Conservation (phyloP, 23 tunicate species). For the Botrylloides violaceus region DNA sequence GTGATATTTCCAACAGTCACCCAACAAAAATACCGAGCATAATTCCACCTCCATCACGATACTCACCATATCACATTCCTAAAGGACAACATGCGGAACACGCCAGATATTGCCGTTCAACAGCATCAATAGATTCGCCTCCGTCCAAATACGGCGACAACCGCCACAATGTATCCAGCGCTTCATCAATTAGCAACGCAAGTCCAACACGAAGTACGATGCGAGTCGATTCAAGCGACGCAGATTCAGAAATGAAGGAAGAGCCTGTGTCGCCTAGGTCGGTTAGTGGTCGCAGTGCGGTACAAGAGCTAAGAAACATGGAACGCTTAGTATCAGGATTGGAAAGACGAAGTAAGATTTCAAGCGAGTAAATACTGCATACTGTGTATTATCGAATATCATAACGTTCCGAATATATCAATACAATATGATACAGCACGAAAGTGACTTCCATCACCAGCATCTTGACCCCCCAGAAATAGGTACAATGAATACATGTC, state of each 20-base stretch:
- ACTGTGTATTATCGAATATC: neutral
- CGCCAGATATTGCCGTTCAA: constrained; percentile 10
- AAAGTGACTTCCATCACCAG: too few species aligned
- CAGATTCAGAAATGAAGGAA: constrained; percentile 19
- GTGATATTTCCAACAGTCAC: constrained; percentile 7
- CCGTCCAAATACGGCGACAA: constrained; percentile 1
- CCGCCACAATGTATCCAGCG: constrained; percentile 33
- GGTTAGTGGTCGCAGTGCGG: neutral
- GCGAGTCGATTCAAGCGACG: constrained; percentile 42
- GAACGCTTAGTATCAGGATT: constrained; percentile 52
- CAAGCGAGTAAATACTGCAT: constrained; percentile 12
- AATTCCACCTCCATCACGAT: constrained; percentile 25
- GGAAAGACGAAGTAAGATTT: constrained; percentile 8
- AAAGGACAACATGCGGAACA: neutral
- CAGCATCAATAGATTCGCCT: neutral
- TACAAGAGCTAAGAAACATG: constrained; percentile 56
- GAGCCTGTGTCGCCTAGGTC: constrained; percentile 10
- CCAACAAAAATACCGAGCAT: constrained; percentile 12
- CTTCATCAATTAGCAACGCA: constrained; percentile 16
- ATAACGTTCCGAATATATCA: neutral
- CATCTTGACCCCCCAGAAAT: too few species aligned
- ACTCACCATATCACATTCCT: constrained; percentile 19
- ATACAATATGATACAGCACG: too few species aligned
- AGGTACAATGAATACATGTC: too few species aligned
- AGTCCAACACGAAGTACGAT: constrained; percentile 9